phyloP scores from a whole-genome alignment of 1,140 invertebrate genomes.

The Mizuhopecten yessoensis region DNA sequence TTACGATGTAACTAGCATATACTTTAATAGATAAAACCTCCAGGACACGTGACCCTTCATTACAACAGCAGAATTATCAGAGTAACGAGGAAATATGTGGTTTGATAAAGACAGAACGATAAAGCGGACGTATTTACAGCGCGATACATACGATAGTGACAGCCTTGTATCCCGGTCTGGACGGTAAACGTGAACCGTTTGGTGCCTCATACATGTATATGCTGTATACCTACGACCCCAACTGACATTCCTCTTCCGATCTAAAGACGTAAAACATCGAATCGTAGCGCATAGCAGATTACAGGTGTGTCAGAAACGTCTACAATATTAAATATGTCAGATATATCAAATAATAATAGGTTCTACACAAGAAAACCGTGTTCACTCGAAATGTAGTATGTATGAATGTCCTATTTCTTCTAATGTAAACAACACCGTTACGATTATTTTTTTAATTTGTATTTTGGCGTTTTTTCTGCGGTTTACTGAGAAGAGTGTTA shows the following conservation, averaged over 20 bases:
- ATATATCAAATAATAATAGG: no score
- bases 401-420: no score
- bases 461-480: no score
- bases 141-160: not conserved
- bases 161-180: not conserved
- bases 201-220: not conserved
- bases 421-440: no score
- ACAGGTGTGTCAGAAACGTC: no score
- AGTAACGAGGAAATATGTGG: conserved; percentile 9
- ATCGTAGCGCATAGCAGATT: not conserved
- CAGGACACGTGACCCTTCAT: not conserved
- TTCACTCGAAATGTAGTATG: no score
- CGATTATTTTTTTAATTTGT: no score
- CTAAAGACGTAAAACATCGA: not conserved
- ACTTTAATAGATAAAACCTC: not conserved
- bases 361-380: no score
- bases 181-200: not conserved
- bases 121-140: not conserved
- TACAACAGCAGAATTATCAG: not conserved
- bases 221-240: not conserved
- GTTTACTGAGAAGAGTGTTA: no score
- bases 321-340: not conserved
- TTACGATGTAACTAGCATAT: no score
- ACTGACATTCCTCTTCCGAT: not conserved
- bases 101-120: not conserved